phyloP scores from a whole-genome alignment of 2,888 invertebrate genomes.

The Agonopterix arenella region DNA sequence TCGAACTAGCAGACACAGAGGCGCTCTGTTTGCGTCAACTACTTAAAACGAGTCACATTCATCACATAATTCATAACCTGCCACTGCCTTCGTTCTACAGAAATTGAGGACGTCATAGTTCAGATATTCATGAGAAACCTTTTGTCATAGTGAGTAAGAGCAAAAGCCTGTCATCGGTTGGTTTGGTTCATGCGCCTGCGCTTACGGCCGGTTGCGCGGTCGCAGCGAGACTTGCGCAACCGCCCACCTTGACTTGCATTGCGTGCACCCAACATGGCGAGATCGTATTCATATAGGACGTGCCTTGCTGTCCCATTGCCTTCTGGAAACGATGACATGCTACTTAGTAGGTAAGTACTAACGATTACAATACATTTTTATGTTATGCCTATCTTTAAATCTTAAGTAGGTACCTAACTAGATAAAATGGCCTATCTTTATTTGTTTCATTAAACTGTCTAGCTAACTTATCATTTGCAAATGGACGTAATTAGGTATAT shows the following conservation, averaged over 20 bases:
- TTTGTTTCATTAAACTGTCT: no score
- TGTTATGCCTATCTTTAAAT: no score
- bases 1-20: no score
- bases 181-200: constrained; percentile 3
- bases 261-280: constrained; percentile 40
- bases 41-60: no score
- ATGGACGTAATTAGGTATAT: no score
- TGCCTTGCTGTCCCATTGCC: constrained; percentile 22
- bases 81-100: no score
- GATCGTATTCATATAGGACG: constrained; percentile 24
- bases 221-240: constrained; percentile 45
- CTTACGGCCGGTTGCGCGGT: constrained; percentile 20
- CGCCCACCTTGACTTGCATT: constrained; percentile 57
- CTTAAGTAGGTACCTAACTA: constrained; percentile 5
- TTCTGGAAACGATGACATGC: constrained; percentile 23
- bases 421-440: no score
- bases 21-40: no score
- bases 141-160: not conserved
- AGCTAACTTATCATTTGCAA: no score
- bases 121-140: not conserved
- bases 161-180: constrained; percentile 6
- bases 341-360: not conserved
- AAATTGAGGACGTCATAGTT: no score
- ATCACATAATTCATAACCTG: no score
- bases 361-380: no score